phyloP scores from a whole-genome alignment of 1,140 invertebrate species.

The Brachionus manjavacas region DNA sequence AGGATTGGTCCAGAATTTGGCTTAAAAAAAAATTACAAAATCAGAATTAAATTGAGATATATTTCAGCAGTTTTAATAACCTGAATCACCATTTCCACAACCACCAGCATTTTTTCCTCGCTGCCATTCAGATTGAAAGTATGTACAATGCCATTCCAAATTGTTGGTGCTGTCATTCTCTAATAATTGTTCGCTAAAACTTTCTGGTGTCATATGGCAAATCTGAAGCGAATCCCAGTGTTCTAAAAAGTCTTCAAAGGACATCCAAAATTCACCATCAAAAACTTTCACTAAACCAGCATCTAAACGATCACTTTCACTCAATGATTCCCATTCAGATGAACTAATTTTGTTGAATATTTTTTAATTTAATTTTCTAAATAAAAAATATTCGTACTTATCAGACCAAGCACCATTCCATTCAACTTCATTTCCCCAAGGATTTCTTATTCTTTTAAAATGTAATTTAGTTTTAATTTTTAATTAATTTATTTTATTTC shows the following conservation, averaged over 20 bases:
- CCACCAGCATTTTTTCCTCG: slow-evolving; percentile 40
- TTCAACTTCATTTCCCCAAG: slow-evolving; percentile 94
- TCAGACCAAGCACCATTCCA: slow-evolving; percentile 73
- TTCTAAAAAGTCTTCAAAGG: slow-evolving; percentile 18
- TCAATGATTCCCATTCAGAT: slow-evolving; percentile 75
- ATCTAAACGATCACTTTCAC: slow-evolving; percentile 77
- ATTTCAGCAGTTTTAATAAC: not conserved
- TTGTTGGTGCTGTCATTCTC: not conserved
- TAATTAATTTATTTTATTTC: not conserved
- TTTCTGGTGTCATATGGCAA: slow-evolving; percentile 36
- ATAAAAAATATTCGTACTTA: not conserved
- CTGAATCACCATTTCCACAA: slow-evolving; percentile 35
- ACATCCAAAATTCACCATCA: slow-evolving; percentile 44
- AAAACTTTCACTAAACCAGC: slow-evolving; percentile 62
- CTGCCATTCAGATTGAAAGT: slow-evolving; percentile 22
- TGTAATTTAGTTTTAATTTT: not conserved
- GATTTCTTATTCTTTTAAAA: slow-evolving; percentile 63
- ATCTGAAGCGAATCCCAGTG: slow-evolving; percentile 39
- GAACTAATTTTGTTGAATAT: not conserved
- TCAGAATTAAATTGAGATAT: not conserved
- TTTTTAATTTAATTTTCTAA: no score
- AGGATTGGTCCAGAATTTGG: slow-evolving; percentile 42
- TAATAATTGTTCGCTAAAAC: not conserved
- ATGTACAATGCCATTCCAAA: slow-evolving; percentile 26
- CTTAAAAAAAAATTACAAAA: not conserved